Base-by-base conservation (phyloP, 2,797 vertebrate genomes). In the Nasua narica region DNA sequence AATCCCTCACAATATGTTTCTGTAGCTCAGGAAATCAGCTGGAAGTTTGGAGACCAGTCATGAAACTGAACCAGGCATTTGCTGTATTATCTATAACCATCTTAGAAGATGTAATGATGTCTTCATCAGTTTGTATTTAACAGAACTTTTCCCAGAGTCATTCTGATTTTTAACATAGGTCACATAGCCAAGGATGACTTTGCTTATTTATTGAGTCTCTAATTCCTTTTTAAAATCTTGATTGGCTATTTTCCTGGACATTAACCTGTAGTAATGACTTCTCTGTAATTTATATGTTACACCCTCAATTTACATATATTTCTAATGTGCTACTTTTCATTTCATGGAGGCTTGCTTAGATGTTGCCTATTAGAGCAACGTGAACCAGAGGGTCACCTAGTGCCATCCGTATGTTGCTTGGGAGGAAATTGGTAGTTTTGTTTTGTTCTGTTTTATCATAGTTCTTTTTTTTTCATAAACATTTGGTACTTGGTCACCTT, bases 261-360 rank as follows among this genome's bases (percentile, higher is more conserved):
- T 97, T 96, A 91, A 96, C 86, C 62, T 83, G 18, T 94, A 62
- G 81, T 88, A 83, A 97, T 92, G 65, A 92, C 91, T 95, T 96
- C 58, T 82, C 96, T 91, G 77, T 97, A 92, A 97, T 96, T 95
- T 95, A 94, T 90, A 62, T 91, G 87, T 87, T 89, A 92, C 1
- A 40, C 21, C 43, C 56, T 78, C 62, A 89, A 90, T 96, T 91
- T 96, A 52, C 79, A 90, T 94, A 83, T 90, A 81, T 96, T 91
- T 95, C 27, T 50, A 37, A 84, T 48, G 10, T 60, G 19, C 58
- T 69, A 0, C 54, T 95, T 91, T 74, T 94, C 93, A 83, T 92
- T 94, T 97, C 78, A 70, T 67, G 50, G 82, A 97, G 13, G 6
- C 54, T 84, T 70, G 46, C 69, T 60, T 95, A 89, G 69, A 77